Conservation (phyloP, 2,797 vertebrate species). For the Brachyalestes nurse region DNA sequence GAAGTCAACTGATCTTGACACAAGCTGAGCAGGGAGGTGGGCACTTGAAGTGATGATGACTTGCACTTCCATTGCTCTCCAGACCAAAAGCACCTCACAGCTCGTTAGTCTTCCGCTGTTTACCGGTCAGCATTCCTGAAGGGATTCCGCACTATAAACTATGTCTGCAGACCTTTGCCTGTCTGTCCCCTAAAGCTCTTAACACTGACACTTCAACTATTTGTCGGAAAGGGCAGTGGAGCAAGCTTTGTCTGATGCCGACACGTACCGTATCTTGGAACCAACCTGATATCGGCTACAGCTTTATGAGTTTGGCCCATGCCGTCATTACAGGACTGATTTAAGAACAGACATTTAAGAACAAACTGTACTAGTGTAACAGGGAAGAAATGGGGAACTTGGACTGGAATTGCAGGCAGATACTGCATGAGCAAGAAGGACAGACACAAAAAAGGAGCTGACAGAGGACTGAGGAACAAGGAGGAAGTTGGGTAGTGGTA, state of each 20-base stretch:
- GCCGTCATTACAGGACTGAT: neutral
- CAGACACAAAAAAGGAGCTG: too few species aligned
- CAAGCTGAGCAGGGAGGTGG: conserved; percentile 34
- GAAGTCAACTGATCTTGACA: conserved; percentile 25
- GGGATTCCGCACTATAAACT: conserved; percentile 43
- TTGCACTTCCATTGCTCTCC: conserved; percentile 32
- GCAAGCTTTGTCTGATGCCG: conserved; percentile 11
- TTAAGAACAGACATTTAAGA: too few species aligned
- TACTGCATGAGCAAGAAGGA: too few species aligned
- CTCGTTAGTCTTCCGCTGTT: conserved; percentile 57
- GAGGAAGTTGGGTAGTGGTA: too few species aligned
- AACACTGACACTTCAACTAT: conserved; percentile 41
- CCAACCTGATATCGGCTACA: neutral
- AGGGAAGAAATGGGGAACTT: too few species aligned
- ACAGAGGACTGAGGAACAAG: too few species aligned
- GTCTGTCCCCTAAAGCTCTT: conserved; percentile 31
- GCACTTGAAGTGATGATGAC: conserved; percentile 36
- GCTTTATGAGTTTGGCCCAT: neutral
- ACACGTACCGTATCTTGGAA: neutral
- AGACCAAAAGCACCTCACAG: conserved; percentile 41
- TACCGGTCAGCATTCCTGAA: conserved; percentile 57
- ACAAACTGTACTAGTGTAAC: too few species aligned
- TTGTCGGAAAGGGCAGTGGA: conserved; percentile 36
- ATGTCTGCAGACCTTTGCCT: conserved; percentile 37
- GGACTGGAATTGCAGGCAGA: too few species aligned